Conservation (phyloP, 2,888 invertebrate species). For the Platypus cylindrus region DNA sequence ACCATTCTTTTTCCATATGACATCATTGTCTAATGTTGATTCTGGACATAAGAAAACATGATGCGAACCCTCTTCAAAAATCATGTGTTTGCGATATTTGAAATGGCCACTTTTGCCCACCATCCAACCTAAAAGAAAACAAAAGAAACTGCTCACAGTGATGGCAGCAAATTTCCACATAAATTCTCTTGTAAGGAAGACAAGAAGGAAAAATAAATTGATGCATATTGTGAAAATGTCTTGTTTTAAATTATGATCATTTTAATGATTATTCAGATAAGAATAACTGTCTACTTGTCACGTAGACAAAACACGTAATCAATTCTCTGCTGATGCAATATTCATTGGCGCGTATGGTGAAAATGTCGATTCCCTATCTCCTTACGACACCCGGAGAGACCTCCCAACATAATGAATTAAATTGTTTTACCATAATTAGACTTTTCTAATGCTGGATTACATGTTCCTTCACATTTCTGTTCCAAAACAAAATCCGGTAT, state of each 20-base stretch:
- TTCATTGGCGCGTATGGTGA: no score
- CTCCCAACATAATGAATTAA: background rate
- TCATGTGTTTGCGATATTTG: slow-evolving; percentile 38
- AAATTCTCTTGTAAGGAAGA: no score
- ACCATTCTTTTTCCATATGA: slow-evolving; percentile 45
- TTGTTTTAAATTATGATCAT: no score
- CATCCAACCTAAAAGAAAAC: slow-evolving; percentile 32
- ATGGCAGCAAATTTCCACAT: no score
- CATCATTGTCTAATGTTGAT: slow-evolving; percentile 35
- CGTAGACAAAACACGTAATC: no score
- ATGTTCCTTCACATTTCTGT: slow-evolving; percentile 32
- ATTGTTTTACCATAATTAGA: slow-evolving; percentile 21
- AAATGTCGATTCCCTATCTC: no score
- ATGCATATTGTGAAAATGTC: no score
- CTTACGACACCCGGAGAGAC: background rate
- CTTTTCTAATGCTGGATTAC: slow-evolving; percentile 33
- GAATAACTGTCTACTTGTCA: no score
- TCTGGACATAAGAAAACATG: slow-evolving; percentile 44
- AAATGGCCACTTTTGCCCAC: slow-evolving; percentile 33
- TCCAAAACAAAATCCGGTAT: slow-evolving; percentile 39
- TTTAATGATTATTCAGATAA: no score
- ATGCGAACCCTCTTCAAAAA: slow-evolving; percentile 42
- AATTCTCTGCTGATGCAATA: no score
- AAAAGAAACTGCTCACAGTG: no score
- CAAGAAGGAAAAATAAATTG: no score